Conservation (phyloP, 2,113 vertebrate genomes). For the Taxidea taxus region DNA sequence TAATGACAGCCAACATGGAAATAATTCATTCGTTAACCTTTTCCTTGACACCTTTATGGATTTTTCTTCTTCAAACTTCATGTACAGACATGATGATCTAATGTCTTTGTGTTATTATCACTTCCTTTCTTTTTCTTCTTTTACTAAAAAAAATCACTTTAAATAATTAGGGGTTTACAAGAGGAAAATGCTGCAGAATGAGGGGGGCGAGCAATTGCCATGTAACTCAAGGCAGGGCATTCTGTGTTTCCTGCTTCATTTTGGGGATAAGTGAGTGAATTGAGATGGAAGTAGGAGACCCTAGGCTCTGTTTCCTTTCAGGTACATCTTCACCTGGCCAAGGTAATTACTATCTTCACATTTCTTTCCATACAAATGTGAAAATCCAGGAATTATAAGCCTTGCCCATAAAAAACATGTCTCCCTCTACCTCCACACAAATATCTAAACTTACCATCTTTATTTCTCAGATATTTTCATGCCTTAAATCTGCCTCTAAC, state of each 20-base stretch:
- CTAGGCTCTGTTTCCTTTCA: neutral
- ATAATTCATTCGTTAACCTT: conserved; percentile 44
- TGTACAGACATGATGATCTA: neutral
- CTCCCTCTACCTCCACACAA: neutral
- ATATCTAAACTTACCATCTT: neutral
- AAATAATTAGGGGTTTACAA: conserved; percentile 7
- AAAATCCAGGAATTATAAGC: neutral
- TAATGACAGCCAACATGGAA: neutral
- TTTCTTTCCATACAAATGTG: neutral
- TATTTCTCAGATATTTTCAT: neutral
- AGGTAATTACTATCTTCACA: neutral
- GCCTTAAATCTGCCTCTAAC: neutral
- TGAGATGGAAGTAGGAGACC: neutral
- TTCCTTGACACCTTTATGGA: conserved; percentile 4
- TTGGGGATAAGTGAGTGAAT: neutral
- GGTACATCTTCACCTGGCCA: neutral
- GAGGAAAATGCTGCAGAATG: neutral
- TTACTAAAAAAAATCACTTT: neutral
- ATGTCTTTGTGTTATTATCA: conserved; percentile 25
- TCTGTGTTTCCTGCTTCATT: neutral
- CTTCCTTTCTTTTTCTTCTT: neutral
- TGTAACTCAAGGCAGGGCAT: too few species aligned
- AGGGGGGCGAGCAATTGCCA: neutral
- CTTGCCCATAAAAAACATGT: neutral
- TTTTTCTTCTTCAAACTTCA: conserved; percentile 55